These are phyloP conservation scores for Ranitomeya imitator DNA, from an alignment of 2,113 vertebrate species.

Conservation along the genomic window DNA sequence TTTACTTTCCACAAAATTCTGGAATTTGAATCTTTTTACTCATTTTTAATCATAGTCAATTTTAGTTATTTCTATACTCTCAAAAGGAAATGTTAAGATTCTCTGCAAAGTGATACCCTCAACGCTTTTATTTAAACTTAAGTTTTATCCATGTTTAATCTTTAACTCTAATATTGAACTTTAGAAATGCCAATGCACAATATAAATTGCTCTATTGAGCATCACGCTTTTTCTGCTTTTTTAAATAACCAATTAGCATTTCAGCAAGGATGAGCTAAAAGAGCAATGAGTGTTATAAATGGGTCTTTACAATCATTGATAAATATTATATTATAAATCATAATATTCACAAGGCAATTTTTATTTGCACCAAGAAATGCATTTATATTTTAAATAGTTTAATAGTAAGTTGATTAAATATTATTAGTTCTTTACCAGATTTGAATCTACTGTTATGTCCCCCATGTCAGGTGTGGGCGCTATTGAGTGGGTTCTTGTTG, in stretches of 20 bases:
- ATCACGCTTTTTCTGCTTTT: neutral
- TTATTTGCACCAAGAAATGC: too few species aligned
- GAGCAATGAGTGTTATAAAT: neutral
- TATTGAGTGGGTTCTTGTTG: too few species aligned
- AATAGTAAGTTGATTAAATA: too few species aligned
- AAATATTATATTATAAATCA: neutral
- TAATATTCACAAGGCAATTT: neutral
- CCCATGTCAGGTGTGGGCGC: too few species aligned
- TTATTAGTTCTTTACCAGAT: too few species aligned
- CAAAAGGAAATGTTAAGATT: neutral
- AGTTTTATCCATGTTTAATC: neutral
- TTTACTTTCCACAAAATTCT: neutral
- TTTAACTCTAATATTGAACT: neutral
- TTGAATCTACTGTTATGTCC: too few species aligned
- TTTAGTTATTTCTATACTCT: neutral
- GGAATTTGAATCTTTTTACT: neutral
- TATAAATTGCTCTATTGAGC: neutral
- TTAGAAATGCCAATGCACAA: neutral
- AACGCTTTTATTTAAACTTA: neutral
- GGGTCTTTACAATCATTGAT: neutral
- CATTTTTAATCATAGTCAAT: neutral
- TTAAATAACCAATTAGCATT: neutral
- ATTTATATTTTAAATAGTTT: too few species aligned
- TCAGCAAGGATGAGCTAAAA: neutral
- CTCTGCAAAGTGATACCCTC: neutral